Evolutionary conservation across 2,797 vertebrate genomes (phyloP).

Genomic region (Hypotaenidia philippensis): DNA sequence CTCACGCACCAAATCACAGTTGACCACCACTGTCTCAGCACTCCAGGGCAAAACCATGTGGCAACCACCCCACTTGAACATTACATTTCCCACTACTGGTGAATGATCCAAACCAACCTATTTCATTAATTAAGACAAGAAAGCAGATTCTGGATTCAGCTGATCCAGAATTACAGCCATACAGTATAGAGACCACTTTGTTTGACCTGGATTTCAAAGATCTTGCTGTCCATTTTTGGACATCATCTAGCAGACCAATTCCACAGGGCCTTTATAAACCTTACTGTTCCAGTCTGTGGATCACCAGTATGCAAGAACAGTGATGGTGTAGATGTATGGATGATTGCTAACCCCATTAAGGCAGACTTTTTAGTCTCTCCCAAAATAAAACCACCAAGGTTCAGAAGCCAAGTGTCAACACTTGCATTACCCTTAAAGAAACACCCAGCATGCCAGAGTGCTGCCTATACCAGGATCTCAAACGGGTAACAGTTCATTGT

Average conservation of each 20-base stretch:
- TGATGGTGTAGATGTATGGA: fast-evolving
- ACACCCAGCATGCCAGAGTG: not conserved
- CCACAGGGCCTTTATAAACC: not conserved
- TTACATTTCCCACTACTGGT: not conserved
- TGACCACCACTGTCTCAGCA: not conserved
- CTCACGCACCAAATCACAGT: not conserved
- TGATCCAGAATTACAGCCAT: not conserved
- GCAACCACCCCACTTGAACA: not conserved
- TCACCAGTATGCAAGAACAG: not conserved
- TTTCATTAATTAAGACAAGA: not conserved
- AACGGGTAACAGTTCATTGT: not conserved
- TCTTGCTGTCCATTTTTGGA: not conserved
- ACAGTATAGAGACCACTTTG: not conserved
- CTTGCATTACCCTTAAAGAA: not conserved
- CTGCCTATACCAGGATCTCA: not conserved
- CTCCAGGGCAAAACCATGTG: not conserved
- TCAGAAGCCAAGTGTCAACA: not conserved
- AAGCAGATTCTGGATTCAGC: not conserved
- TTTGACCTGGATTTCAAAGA: not conserved
- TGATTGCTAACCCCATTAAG: not conserved
- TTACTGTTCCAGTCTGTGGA: not conserved
- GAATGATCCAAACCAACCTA: not conserved
- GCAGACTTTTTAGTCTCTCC: not conserved
- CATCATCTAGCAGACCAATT: fast-evolving
- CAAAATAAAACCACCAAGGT: not conserved